A percentile compares a stretch with the other conserved stretches of the same genome.
Evolutionary conservation across 2,797 vertebrate genomes (phyloP).

Genomic region (Fundulus diaphanus): DNA sequence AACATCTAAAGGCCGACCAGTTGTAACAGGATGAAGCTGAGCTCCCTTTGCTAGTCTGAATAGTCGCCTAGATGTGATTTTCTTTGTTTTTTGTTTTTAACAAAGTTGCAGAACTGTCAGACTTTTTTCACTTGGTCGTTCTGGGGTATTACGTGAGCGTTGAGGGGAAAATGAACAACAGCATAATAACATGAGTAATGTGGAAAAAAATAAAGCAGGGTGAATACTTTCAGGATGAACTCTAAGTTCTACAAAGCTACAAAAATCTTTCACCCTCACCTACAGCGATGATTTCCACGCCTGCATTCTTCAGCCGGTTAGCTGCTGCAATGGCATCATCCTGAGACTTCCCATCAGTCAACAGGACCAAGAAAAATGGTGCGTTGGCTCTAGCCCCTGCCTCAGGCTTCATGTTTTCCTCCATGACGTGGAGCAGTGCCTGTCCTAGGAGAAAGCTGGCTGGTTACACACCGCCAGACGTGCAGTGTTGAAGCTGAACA

Average conservation of each 20-base stretch:
- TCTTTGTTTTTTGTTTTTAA: neutral
- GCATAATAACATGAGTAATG: neutral
- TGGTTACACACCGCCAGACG: conserved; percentile 1
- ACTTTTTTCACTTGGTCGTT: neutral
- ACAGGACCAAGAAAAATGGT: conserved; percentile 84
- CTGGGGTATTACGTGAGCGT: too few species aligned
- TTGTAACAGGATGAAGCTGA: neutral
- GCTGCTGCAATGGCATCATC: conserved; percentile 88
- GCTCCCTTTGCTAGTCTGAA: neutral
- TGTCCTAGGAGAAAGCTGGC: conserved; percentile 80
- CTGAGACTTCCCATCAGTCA: conserved; percentile 97
- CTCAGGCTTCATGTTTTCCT: conserved; percentile 85
- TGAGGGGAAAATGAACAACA: neutral
- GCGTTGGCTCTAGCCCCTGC: conserved; percentile 81
- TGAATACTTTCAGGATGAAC: neutral
- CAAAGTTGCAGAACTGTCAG: neutral
- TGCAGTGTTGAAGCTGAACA: neutral
- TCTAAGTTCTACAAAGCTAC: neutral
- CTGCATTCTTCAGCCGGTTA: conserved; percentile 83
- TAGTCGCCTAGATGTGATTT: neutral
- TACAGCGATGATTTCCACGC: conserved; percentile 91
- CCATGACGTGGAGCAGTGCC: conserved; percentile 89
- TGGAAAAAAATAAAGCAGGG: neutral
- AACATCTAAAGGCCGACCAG: neutral
- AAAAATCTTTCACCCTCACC: conserved; percentile 80